Percentiles rank a stretch among this genome's conserved stretches.
phyloP scores from a whole-genome alignment of 2,113 vertebrate species.

The Phylloscopus trochilus region DNA sequence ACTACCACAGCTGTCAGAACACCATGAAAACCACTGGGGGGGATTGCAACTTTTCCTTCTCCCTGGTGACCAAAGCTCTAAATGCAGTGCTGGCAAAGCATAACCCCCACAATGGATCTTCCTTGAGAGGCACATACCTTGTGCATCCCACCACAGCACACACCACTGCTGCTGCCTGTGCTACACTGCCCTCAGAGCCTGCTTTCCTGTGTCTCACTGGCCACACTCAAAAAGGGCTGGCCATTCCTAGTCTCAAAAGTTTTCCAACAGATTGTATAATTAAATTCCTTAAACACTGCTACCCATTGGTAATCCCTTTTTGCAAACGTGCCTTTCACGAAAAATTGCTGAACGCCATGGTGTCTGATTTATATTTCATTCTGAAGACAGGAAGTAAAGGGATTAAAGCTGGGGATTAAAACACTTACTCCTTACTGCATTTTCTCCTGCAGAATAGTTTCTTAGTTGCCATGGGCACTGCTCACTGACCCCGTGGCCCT shows the following conservation, averaged over 20 bases:
- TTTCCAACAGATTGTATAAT: conserved; percentile 74
- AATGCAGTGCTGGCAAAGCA: neutral
- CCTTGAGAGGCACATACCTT: neutral
- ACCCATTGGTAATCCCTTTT: conserved; percentile 72
- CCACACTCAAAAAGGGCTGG: conserved; percentile 62
- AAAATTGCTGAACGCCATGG: conserved; percentile 67
- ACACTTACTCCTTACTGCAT: conserved; percentile 73
- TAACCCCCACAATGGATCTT: fast-evolving
- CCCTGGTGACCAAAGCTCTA: neutral
- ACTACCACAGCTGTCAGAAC: neutral
- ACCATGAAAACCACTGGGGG: neutral
- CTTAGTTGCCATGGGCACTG: conserved; percentile 74
- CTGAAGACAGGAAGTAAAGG: conserved; percentile 77
- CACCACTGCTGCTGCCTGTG: neutral
- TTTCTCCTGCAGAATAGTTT: conserved; percentile 74
- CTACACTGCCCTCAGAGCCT: conserved; percentile 41
- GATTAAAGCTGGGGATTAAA: conserved; percentile 81
- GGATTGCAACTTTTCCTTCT: neutral
- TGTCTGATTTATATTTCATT: conserved; percentile 80
- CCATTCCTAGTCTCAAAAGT: conserved; percentile 64
- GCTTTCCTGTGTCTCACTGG: conserved; percentile 59
- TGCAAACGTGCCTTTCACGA: conserved; percentile 72
- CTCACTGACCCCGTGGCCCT: conserved; percentile 66
- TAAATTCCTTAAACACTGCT: conserved; percentile 75
- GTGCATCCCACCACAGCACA: neutral